Conservation (phyloP, 2,888 invertebrate genomes). For the Masnerella sp. region DNA sequence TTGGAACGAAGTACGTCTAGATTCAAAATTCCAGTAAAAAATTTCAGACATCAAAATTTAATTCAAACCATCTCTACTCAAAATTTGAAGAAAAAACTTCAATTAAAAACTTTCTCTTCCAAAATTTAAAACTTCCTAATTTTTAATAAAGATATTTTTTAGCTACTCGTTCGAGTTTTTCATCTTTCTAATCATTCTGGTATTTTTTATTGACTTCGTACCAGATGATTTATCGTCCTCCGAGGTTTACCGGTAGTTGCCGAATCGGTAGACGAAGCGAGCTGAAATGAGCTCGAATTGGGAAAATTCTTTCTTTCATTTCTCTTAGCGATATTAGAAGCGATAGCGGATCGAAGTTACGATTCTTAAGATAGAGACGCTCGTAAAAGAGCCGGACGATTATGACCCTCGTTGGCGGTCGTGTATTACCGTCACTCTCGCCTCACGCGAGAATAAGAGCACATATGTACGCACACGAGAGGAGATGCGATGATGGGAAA, state of each 20-base stretch:
- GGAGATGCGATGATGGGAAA: slow-evolving; percentile 3
- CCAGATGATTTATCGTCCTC: slow-evolving; percentile 9
- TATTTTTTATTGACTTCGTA: slow-evolving; percentile 32
- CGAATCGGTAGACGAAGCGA: background rate
- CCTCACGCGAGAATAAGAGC: slow-evolving; percentile 38
- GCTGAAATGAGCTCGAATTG: slow-evolving; percentile 15
- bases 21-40: no score
- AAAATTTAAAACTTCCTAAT: no score
- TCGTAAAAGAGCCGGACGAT: slow-evolving; percentile 52
- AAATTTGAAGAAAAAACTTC: no score
- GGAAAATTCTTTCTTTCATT: slow-evolving; percentile 20
- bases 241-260: background rate
- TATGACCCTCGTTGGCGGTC: slow-evolving; percentile 36
- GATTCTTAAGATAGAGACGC: slow-evolving; percentile 42
- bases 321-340: slow-evolving; percentile 12
- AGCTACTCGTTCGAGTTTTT: slow-evolving; percentile 42
- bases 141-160: no score
- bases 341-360: slow-evolving; percentile 18
- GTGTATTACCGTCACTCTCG: slow-evolving; percentile 33
- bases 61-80: no score
- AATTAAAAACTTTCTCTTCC: no score
- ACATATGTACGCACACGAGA: slow-evolving; percentile 21
- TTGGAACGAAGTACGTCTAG: no score
- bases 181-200: slow-evolving; percentile 10
- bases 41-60: no score